Evolutionary conservation across 1,140 invertebrate genomes (phyloP).

Genomic region (Nephotettix cincticeps): DNA sequence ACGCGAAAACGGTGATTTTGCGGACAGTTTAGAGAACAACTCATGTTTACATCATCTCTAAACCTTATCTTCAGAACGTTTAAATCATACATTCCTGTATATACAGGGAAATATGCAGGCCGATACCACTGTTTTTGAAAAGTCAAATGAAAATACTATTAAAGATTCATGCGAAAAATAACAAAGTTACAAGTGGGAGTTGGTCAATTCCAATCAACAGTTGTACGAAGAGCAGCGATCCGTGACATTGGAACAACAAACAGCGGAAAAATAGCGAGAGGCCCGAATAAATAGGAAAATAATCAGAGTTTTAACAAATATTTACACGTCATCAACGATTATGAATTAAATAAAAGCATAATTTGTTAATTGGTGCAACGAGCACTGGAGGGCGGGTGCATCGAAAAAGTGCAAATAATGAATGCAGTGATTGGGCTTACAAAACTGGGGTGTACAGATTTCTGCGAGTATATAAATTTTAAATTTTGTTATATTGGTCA

Average conservation of each 20-base stretch:
- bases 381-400: background rate
- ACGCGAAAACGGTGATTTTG: no score
- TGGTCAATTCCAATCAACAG: background rate
- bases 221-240: background rate
- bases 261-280: background rate
- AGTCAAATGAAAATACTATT: no score
- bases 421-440: background rate
- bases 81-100: no score
- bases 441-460: background rate
- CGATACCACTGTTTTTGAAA: no score
- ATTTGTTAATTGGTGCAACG: conserved; percentile 12
- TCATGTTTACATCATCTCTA: no score
- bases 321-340: conserved; percentile 1
- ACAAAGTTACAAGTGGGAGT: no score
- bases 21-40: no score
- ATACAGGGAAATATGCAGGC: no score
- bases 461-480: no score
- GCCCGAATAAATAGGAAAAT: background rate
- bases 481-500: no score
- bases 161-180: no score
- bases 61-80: no score
- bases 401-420: background rate
- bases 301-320: conserved; percentile 13
- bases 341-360: background rate
- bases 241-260: conserved; percentile 4